A percentile compares a stretch with the other conserved stretches of the same genome.
Conservation (phyloP, 2,113 vertebrate species). For the Clarias batrachus region DNA sequence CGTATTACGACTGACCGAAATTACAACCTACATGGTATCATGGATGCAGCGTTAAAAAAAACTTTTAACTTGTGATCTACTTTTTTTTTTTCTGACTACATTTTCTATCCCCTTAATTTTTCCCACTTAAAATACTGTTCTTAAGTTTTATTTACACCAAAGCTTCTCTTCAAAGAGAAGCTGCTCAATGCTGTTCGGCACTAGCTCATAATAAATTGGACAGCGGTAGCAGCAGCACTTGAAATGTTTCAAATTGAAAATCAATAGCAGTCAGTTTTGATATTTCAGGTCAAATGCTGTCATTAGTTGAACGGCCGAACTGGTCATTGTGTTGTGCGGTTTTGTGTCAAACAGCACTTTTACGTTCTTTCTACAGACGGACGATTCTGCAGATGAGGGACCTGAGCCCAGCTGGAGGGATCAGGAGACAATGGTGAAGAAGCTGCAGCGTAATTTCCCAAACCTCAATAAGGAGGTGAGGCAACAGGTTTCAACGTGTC, state of each 20-base stretch:
- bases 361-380: slow-evolving; percentile 62
- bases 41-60: neutral
- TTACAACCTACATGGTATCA: neutral
- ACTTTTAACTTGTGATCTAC: neutral
- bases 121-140: neutral
- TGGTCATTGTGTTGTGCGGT: slow-evolving; percentile 1
- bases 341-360: slow-evolving; percentile 30
- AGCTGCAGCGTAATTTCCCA: slow-evolving; percentile 78
- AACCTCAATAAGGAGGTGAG: slow-evolving; percentile 80
- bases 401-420: slow-evolving; percentile 73
- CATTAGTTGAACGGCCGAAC: neutral
- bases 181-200: neutral
- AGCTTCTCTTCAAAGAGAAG: neutral
- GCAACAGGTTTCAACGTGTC: neutral
- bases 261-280: neutral
- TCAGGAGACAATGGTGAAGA: slow-evolving; percentile 78
- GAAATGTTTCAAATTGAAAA: neutral
- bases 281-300: neutral
- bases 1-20: neutral
- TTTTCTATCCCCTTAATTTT: neutral
- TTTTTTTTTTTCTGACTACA: too few relatives aligned
- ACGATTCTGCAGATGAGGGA: slow-evolving; percentile 64
- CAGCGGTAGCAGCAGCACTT: too few relatives aligned
- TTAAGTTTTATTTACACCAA: neutral
- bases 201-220: neutral